Conservation (phyloP, 2,888 invertebrate species). For the Zaprionus bogoriensis region DNA sequence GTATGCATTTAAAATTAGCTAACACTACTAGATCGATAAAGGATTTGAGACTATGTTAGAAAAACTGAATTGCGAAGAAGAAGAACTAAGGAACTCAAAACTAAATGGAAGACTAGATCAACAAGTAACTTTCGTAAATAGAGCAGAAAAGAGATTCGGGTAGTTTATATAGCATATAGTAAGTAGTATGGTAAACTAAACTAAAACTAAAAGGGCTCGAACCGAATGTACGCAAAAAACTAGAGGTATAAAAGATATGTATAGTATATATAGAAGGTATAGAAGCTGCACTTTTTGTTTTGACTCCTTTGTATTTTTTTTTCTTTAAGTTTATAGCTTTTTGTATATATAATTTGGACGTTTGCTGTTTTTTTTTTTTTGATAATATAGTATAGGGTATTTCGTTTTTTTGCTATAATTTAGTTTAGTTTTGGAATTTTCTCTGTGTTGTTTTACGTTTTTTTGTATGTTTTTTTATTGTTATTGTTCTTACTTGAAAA, state of each 20-base stretch:
- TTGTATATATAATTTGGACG: slow-evolving; percentile 15
- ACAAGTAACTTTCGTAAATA: slow-evolving; percentile 11
- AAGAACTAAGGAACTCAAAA: slow-evolving; percentile 5
- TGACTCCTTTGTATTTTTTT: too few species aligned
- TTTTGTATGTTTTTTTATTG: slow-evolving; percentile 21
- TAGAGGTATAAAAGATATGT: slow-evolving; percentile 25
- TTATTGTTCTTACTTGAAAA: slow-evolving; percentile 92
- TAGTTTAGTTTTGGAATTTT: slow-evolving; percentile 8
- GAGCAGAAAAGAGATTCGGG: slow-evolving; percentile 1
- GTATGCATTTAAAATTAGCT: slow-evolving; percentile 14
- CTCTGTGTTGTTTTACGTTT: slow-evolving; percentile 15
- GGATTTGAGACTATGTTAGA: slow-evolving; percentile 14
- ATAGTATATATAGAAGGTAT: neutral
- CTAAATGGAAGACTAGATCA: slow-evolving; percentile 10
- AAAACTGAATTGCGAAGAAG: neutral
- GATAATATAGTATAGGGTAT: slow-evolving; percentile 9
- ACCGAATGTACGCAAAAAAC: slow-evolving; percentile 35
- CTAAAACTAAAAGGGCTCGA: slow-evolving; percentile 41
- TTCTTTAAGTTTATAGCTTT: too few species aligned
- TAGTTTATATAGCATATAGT: slow-evolving; percentile 6
- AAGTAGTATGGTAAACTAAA: slow-evolving; percentile 30
- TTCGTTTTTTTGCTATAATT: slow-evolving; percentile 5
- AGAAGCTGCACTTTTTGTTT: slow-evolving; percentile 35
- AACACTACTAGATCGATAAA: slow-evolving; percentile 32
- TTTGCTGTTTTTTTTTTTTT: slow-evolving; percentile 32